These are phyloP conservation scores for Conops quadrifasciatus DNA, from an alignment of 2,888 invertebrate species.

Conservation along the genomic window DNA sequence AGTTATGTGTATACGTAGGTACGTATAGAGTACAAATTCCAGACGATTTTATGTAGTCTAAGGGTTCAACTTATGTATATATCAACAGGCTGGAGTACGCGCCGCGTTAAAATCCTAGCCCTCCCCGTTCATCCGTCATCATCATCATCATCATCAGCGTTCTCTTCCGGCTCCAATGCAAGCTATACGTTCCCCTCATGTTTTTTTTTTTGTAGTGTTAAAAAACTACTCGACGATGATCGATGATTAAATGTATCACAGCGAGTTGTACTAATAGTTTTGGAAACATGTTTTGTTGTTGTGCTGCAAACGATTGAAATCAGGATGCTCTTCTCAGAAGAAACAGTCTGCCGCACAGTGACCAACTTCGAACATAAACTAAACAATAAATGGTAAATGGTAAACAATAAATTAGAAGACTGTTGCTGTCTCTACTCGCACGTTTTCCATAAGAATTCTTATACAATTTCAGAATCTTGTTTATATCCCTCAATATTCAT, in stretches of 20 bases:
- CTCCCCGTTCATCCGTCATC: neutral
- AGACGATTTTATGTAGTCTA: neutral
- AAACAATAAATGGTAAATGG: no score
- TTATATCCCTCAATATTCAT: no score
- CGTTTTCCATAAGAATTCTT: no score
- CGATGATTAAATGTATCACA: constrained; percentile 19
- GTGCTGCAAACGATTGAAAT: neutral
- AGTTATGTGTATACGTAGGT: neutral
- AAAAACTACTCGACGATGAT: neutral
- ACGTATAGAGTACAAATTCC: neutral
- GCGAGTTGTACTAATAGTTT: neutral
- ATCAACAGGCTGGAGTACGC: neutral
- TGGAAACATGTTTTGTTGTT: neutral
- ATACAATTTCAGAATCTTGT: no score
- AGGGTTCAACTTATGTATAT: constrained; percentile 11
- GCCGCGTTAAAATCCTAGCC: neutral
- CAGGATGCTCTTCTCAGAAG: constrained; percentile 8
- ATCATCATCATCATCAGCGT: neutral
- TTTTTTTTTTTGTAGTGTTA: neutral
- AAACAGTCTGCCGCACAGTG: neutral
- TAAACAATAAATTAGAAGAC: no score
- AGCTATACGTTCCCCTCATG: no score
- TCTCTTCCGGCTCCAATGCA: neutral
- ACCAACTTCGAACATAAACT: no score
- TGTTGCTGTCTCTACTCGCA: no score